Evolutionary conservation across 1,140 invertebrate genomes (phyloP).

Genomic region (Papilio machaon): DNA sequence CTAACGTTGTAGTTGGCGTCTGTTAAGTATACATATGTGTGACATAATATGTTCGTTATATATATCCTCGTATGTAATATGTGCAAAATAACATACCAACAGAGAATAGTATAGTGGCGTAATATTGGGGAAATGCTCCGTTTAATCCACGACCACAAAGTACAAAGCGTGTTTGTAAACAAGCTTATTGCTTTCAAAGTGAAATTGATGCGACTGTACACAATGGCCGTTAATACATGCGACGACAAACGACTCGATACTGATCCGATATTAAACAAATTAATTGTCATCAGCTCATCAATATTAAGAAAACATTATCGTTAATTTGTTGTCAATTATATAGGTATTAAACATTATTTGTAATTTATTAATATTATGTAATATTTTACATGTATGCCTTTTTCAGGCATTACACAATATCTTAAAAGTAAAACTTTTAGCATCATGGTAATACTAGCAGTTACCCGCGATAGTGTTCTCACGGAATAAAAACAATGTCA

Average conservation of each 20-base stretch:
- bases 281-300: not conserved
- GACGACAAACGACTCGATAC: constrained; percentile 1
- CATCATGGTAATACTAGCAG: too few relatives aligned
- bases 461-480: too few relatives aligned
- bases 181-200: constrained; percentile 66
- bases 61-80: not conserved
- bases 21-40: not conserved
- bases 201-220: constrained; percentile 59
- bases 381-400: too few relatives aligned
- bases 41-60: not conserved
- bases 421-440: too few relatives aligned
- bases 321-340: not conserved
- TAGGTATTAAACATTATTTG: too few relatives aligned
- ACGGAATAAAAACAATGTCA: too few relatives aligned
- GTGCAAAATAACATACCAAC: constrained; percentile 13
- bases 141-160: constrained; percentile 63
- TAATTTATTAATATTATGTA: too few relatives aligned
- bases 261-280: constrained; percentile 7
- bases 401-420: too few relatives aligned
- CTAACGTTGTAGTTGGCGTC: too few relatives aligned
- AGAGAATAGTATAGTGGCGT: constrained; percentile 24
- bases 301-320: not conserved
- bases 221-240: constrained; percentile 4
- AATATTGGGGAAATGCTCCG: constrained; percentile 39
- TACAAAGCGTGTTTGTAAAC: constrained; percentile 70